phyloP scores from a whole-genome alignment of 2,888 invertebrate genomes.

The Melanostoma scalare region DNA sequence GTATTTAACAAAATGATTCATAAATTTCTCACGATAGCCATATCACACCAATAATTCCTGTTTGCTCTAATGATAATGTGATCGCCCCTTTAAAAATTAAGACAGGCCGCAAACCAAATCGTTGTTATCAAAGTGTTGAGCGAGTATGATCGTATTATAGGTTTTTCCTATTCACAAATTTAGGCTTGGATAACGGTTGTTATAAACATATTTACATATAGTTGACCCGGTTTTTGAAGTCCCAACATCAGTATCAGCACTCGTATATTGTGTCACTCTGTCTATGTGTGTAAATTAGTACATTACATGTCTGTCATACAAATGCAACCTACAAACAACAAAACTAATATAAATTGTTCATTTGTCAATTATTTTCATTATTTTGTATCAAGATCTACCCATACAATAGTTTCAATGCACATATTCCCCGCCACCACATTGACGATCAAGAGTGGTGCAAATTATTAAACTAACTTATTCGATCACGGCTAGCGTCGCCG shows the following conservation, averaged over 20 bases:
- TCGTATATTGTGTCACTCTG: background rate
- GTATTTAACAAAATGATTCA: too few species aligned
- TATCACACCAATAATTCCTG: too few species aligned
- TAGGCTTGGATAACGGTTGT: too few species aligned
- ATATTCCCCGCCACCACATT: background rate
- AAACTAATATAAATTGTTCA: slow-evolving; percentile 39
- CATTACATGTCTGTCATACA: slow-evolving; percentile 35
- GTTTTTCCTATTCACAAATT: too few species aligned
- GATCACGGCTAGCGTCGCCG: slow-evolving; percentile 10
- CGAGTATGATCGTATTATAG: too few species aligned
- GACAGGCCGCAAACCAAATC: too few species aligned
- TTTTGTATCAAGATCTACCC: slow-evolving; percentile 2
- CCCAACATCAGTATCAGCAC: background rate
- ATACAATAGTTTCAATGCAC: background rate
- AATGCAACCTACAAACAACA: slow-evolving; percentile 28
- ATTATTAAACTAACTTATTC: slow-evolving; percentile 46
- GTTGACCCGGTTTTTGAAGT: slow-evolving; percentile 15
- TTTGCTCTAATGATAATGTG: too few species aligned
- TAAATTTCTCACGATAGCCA: too few species aligned
- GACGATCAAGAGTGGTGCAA: slow-evolving; percentile 18
- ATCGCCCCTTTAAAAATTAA: too few species aligned
- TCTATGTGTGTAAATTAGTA: background rate
- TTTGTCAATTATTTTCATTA: slow-evolving; percentile 48
- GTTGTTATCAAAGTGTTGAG: too few species aligned
- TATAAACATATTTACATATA: background rate